These are phyloP conservation scores for Pelusios castaneus DNA, from an alignment of 2,113 vertebrate genomes.

Conservation along the genomic window DNA sequence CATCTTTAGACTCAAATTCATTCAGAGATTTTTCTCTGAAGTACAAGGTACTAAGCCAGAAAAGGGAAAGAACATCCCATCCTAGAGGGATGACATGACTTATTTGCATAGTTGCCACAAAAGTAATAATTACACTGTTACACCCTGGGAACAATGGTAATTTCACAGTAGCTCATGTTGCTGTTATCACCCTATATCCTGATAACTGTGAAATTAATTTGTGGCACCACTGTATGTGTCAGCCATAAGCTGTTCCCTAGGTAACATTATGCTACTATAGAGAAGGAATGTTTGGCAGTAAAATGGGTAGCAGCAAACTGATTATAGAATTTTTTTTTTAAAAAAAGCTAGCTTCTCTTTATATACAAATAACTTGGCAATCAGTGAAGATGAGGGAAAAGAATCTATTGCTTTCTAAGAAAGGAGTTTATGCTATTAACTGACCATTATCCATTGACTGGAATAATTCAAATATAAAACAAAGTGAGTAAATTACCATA, in stretches of 20 bases:
- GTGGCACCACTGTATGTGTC: constrained; percentile 74
- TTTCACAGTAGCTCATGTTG: constrained; percentile 75
- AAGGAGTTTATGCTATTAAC: background rate
- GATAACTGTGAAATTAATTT: constrained; percentile 84
- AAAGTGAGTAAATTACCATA: constrained; percentile 36
- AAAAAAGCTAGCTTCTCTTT: constrained; percentile 59
- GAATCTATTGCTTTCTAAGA: background rate
- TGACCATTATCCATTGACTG: background rate
- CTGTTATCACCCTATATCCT: constrained; percentile 76
- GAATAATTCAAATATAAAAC: constrained; percentile 15
- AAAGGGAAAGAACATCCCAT: constrained; percentile 58
- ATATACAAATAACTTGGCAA: constrained; percentile 65
- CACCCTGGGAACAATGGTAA: constrained; percentile 78
- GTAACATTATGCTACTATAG: constrained; percentile 76
- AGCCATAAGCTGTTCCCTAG: constrained; percentile 80
- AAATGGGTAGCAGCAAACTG: constrained; percentile 69
- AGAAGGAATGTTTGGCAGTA: constrained; percentile 75
- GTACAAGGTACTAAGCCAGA: constrained; percentile 53
- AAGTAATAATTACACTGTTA: constrained; percentile 80
- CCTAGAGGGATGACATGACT: constrained; percentile 55
- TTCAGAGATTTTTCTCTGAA: constrained; percentile 57
- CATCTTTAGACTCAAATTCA: constrained; percentile 44
- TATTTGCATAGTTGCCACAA: constrained; percentile 77
- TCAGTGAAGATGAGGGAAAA: constrained; percentile 26
- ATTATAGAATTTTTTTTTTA: constrained; percentile 71